Percentiles rank a stretch among this genome's conserved stretches.
These are phyloP conservation scores for Oncorhynchus mykiss DNA, from an alignment of 2,113 vertebrate genomes.

Conservation along the genomic window DNA sequence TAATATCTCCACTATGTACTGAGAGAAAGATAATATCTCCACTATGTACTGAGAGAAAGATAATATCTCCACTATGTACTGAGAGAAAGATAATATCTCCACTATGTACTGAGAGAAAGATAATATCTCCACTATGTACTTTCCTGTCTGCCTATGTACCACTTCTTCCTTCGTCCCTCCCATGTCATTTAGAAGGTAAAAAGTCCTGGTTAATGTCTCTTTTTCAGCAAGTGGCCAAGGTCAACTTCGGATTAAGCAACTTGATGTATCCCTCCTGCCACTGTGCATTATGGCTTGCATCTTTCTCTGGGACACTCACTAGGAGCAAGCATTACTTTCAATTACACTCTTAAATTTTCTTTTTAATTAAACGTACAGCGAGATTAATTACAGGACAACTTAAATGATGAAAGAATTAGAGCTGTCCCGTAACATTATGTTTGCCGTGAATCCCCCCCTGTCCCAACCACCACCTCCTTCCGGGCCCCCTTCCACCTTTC, in stretches of 20 bases:
- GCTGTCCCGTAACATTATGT: conserved; percentile 62
- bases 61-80: too few species aligned
- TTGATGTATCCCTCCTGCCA: conserved; percentile 72
- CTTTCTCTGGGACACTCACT: conserved; percentile 53
- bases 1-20: too few species aligned
- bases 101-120: too few species aligned
- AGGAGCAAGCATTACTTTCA: conserved; percentile 68
- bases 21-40: too few species aligned
- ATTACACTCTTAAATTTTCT: conserved; percentile 75
- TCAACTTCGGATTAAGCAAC: conserved; percentile 70
- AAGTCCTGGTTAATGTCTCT: conserved; percentile 12
- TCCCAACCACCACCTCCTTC: background rate
- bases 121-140: background rate
- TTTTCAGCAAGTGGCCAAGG: conserved; percentile 51
- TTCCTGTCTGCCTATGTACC: background rate
- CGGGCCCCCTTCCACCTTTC: conserved; percentile 28
- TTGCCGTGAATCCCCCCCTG: conserved; percentile 44
- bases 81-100: too few species aligned
- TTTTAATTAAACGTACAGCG: conserved; percentile 76
- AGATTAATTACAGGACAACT: conserved; percentile 71
- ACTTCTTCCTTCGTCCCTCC: background rate
- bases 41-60: too few species aligned
- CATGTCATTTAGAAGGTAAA: conserved; percentile 12
- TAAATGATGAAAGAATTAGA: conserved; percentile 67
- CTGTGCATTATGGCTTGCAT: conserved; percentile 63